Evolutionary conservation across 2,113 vertebrate genomes (phyloP), one percentile per base, ranked within the genome.

Genomic region (Ibidorhyncha struthersii): DNA sequence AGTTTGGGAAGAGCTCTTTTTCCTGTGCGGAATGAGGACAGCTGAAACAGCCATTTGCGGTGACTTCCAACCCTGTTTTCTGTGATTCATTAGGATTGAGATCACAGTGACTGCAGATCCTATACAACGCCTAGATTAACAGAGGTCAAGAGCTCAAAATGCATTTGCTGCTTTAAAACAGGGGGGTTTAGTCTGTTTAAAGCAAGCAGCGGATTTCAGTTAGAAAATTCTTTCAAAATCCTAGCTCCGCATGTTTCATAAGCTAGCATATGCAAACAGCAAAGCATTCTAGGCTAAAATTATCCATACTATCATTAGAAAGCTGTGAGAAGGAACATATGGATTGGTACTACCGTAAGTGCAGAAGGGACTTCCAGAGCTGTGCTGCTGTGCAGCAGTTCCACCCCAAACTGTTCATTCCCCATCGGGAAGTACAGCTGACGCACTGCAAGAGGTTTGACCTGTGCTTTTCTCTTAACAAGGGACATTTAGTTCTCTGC

Each of bases 361-460:
- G 66, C 47, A 70, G 79, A 32, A 66, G 47, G 34, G 63, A 49
- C 30, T 41, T n/a, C 10, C 43, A 23, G 50, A 78, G 59, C 82
- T 38, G 72, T 67, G 43, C 66, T 45, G 74, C 55, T 5, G 0
- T 14, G 89, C 58, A 69, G 61, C 59, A 40, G 10, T 27, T 65
- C 81, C 58, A 27, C 38, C 67, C 71, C 3, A 0, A 53, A 23
- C 9, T 2, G 19, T 12, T 58, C 58, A 0, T 23, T 23, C 83
- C 34, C 65, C 12, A 8, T 7, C 1, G 3, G n/a, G 55, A n/a
- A 30, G 25, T 8, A 40, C 34, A 30, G 6, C 58, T 17, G 49
- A 50, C 6, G 8, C 3, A 1, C 67, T 14, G 23, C 0, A 0
- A 63, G 67, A 65, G 70, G 32, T 66, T 38, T 34, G 55, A 61